phyloP scores from a whole-genome alignment of 2,888 invertebrate species.

The Psococerastis gibbosa region DNA sequence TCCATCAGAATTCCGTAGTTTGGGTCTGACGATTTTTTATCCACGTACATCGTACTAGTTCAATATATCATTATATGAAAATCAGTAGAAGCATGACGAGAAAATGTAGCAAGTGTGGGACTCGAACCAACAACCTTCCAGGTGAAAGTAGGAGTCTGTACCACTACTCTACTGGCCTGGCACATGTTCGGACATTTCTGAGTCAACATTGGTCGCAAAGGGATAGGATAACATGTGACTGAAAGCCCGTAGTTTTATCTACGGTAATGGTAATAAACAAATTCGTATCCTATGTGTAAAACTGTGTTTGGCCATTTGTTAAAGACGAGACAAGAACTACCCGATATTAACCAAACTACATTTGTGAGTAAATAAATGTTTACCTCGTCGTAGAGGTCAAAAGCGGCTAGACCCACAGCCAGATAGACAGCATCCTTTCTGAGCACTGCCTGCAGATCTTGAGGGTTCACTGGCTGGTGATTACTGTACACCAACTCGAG shows the following conservation, averaged over 20 bases:
- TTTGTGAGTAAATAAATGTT: constrained; percentile 19
- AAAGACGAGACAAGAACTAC: too few relatives aligned
- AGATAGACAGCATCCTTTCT: constrained; percentile 87
- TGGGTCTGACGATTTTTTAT: too few relatives aligned
- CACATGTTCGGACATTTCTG: too few relatives aligned
- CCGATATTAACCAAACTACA: not conserved
- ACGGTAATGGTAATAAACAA: not conserved
- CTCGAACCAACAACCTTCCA: too few relatives aligned
- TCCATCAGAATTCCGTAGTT: too few relatives aligned
- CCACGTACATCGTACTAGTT: too few relatives aligned
- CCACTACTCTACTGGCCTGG: too few relatives aligned
- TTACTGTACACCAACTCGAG: constrained; percentile 49
- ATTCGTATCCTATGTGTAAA: not conserved
- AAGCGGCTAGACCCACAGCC: constrained; percentile 73
- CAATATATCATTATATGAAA: too few relatives aligned
- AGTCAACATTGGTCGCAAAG: constrained; percentile 4
- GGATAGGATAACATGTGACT: not conserved
- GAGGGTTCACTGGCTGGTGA: constrained; percentile 41
- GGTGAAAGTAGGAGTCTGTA: too few relatives aligned
- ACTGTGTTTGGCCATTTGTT: not conserved
- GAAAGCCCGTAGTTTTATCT: too few relatives aligned
- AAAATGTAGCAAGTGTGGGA: too few relatives aligned
- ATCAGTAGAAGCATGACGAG: too few relatives aligned
- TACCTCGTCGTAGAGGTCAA: constrained; percentile 77
- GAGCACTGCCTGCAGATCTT: constrained; percentile 59